Evolutionary conservation across 2,888 invertebrate species (phyloP).

Genomic region (Heliconius aoede): DNA sequence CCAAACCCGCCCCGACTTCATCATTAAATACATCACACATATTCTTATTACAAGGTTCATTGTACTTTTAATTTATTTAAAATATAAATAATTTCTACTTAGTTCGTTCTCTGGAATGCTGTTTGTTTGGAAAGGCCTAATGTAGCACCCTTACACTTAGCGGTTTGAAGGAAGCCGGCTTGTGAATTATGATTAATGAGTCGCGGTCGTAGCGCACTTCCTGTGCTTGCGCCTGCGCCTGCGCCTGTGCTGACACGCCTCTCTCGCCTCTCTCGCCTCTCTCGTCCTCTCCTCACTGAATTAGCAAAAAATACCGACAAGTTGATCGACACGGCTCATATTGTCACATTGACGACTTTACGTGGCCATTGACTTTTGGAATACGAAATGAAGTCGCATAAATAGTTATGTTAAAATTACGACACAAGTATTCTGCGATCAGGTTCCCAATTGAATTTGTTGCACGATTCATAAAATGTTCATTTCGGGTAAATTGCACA

Average conservation of each 20-base stretch:
- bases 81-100: conserved; percentile 17
- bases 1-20: conserved; percentile 6
- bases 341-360: conserved; percentile 46
- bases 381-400: conserved; percentile 24
- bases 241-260: conserved; percentile 26
- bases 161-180: conserved; percentile 61
- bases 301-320: conserved; percentile 53
- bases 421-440: conserved; percentile 9
- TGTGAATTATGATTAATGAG: conserved; percentile 60
- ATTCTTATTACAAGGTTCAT: conserved; percentile 17
- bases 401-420: conserved; percentile 21
- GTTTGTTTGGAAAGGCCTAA: conserved; percentile 31
- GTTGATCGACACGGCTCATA: conserved; percentile 48
- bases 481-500: conserved; percentile 6
- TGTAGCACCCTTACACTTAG: conserved; percentile 40
- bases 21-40: conserved; percentile 8
- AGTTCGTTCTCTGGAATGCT: conserved; percentile 14
- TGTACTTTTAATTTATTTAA: conserved; percentile 23
- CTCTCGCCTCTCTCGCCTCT: conserved; percentile 7
- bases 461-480: conserved; percentile 10
- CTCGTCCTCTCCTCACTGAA: conserved; percentile 54
- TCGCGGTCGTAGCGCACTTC: conserved; percentile 70
- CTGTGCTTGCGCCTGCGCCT: conserved; percentile 53
- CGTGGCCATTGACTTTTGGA: conserved; percentile 50
- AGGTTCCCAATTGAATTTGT: conserved; percentile 16